Evolutionary conservation across 2,797 vertebrate genomes (phyloP), one percentile per base, ranked within the genome.

Genomic region (Catostomus latipinnis): DNA sequence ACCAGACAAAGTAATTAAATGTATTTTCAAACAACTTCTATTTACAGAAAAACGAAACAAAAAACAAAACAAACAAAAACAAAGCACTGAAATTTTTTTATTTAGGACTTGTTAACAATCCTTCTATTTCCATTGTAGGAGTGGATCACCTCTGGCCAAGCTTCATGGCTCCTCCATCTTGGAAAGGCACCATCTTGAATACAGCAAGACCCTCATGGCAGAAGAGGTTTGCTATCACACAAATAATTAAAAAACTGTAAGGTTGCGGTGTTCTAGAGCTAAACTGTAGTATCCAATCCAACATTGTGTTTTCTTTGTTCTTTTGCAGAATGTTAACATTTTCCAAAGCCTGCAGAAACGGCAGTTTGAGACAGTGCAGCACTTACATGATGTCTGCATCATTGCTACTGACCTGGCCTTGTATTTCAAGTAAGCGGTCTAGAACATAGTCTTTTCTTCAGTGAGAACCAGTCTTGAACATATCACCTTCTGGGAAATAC

Each of bases 401-500:
- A 99, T 99, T 87, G 98, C 97, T 82, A 99, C 97, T n/a, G 98
- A 99, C 88, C 93, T 99, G 93, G 98, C 98, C 34, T 94, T 99
- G 81, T 99, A 99, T 89, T 99, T 98, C 93, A 99, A 99, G 98
- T 99, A 94, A 93, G 97, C 14, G 14, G 45, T 45, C 46, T 11
- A 50, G 52, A 66, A 61, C n/a, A 22, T 61, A 18, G 2, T 34
- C 34, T 3, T 34, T 34, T 34, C 34, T 34, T 34, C 34, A 34
- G 4, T 34, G 34, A 34, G 34, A 34, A 34, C 34, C 2, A 34
- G 34, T 50, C 2, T 1, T 46, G 0, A 34, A 71, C 5, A 53
- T 9, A 60, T 16, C 34, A 34, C 34, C 34, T 34, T 34, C 34
- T 34, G 34, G 22, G 34, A 34, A 34, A 34, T 34, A 2, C 34